These are phyloP conservation scores for Dicerorhinus sumatrensis DNA, from an alignment of 2,113 vertebrate genomes.

Conservation along the genomic window DNA sequence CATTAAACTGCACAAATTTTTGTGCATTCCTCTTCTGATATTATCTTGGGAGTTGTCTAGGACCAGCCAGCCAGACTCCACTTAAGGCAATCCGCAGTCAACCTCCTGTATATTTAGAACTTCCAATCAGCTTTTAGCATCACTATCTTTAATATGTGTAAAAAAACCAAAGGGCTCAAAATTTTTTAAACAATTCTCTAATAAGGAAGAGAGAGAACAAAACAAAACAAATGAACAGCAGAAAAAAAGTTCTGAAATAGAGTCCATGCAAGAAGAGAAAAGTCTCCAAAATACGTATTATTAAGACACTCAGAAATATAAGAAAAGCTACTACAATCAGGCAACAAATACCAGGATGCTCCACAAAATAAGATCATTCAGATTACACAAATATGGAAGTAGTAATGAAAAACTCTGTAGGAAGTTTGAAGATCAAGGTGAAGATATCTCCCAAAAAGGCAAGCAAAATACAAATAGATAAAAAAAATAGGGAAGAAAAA, in stretches of 20 bases:
- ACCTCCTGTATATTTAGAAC: background rate
- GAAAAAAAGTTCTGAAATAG: background rate
- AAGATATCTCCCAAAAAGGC: background rate
- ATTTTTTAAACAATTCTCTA: background rate
- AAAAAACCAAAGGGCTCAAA: background rate
- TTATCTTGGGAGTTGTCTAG: background rate
- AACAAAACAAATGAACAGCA: background rate
- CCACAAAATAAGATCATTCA: background rate
- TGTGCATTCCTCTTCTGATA: background rate
- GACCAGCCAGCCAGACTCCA: background rate
- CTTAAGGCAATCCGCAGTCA: background rate
- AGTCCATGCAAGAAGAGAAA: background rate
- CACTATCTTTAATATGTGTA: background rate
- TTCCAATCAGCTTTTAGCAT: background rate
- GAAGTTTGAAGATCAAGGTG: background rate
- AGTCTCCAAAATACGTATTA: background rate
- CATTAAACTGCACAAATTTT: background rate
- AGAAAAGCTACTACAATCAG: background rate
- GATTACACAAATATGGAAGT: background rate
- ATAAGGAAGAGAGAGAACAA: background rate
- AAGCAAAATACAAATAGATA: background rate
- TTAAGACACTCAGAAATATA: background rate
- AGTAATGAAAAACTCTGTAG: background rate
- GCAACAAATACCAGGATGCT: background rate
- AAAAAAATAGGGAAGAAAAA: background rate